Base-by-base conservation (phyloP, 2,113 vertebrate species). In the Oostethus manadensis region DNA sequence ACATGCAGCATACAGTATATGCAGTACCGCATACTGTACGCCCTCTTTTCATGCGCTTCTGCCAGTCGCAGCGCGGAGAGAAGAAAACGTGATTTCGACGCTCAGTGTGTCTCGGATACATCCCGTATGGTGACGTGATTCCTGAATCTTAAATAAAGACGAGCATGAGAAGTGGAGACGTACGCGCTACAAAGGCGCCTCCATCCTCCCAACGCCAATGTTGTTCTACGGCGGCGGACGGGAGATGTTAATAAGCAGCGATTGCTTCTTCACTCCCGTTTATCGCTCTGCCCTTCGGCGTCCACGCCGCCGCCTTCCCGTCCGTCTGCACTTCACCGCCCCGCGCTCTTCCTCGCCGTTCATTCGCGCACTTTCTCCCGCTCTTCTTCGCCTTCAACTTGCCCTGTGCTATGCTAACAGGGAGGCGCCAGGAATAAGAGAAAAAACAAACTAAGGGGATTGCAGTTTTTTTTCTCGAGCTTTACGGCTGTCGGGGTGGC, bases 231-330 rank as follows among this genome's bases (percentile, higher is more conserved):
- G 81, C 69, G 58, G 53, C 58, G 70, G 83, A 85, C 78, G 22
- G 66, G 67, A 72, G 73, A 75, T 81, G 80, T 86, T 85, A 86
- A 88, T 86, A 85, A 88, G 84, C 81, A 88, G 80, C 75, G 83
- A 86, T 86, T 83, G 84, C 78, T 85, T 88, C 86, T 86, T 87
- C 85, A 83, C 80, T 75, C 81, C 58, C 61, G 49, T 80, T 86
- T 85, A 86, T 86, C 84, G 80, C 85, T 75, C 78, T 72, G 84
- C 82, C 84, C 81, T 75, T 49, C 29, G 77, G 84, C 74, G 54
- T 78, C 64, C 5, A 54, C 71, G 70, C 74, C 69, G 66, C 66
- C 78, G 11, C 38, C 38, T 71, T 62, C 64, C 71, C 50, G 75
- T 80, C 74, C 81, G 68, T 79, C 83, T 67, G 66, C 74, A 62